Evolutionary conservation across 2,888 invertebrate species (phyloP).

Genomic region (Eristalis tenax): DNA sequence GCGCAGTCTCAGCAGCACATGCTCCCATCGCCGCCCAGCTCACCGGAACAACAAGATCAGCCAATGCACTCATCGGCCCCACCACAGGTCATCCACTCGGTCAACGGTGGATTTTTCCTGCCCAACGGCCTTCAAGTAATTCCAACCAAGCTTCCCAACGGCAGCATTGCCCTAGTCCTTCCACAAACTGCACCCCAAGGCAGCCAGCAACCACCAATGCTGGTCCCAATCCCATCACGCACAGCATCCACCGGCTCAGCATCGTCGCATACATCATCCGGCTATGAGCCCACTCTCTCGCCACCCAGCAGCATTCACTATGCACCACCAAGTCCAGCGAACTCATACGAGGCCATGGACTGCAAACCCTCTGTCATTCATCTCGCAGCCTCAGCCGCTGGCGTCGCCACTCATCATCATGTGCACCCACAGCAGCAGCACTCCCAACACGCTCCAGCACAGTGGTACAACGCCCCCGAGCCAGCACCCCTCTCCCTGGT

Average conservation of each 20-base stretch:
- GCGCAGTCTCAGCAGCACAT: slow-evolving; percentile 84
- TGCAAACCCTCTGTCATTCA: slow-evolving; percentile 82
- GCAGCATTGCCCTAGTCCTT: slow-evolving; percentile 90
- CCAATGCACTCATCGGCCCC: slow-evolving; percentile 73
- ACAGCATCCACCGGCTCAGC: slow-evolving; percentile 88
- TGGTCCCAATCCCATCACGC: slow-evolving; percentile 89
- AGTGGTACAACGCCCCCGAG: slow-evolving; percentile 55
- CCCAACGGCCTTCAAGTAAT: slow-evolving; percentile 90
- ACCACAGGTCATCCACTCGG: slow-evolving; percentile 79
- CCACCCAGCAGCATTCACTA: slow-evolving; percentile 81
- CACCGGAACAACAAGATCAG: slow-evolving; percentile 78
- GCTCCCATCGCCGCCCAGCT: slow-evolving; percentile 82
- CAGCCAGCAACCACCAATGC: slow-evolving; percentile 85
- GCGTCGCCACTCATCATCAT: slow-evolving; percentile 80
- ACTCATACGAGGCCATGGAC: slow-evolving; percentile 81
- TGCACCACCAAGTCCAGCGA: slow-evolving; percentile 84
- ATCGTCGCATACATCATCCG: slow-evolving; percentile 83
- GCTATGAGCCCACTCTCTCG: slow-evolving; percentile 82
- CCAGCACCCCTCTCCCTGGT: slow-evolving; percentile 86
- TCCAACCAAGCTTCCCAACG: slow-evolving; percentile 90
- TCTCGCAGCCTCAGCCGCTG: slow-evolving; percentile 79
- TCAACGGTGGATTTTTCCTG: slow-evolving; percentile 84
- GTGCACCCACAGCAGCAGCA: slow-evolving; percentile 76
- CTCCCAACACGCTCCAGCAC: slow-evolving; percentile 46
- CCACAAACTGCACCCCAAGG: slow-evolving; percentile 85